These are phyloP conservation scores for Eilema caniola DNA, from an alignment of 2,888 invertebrate genomes.

Conservation along the genomic window DNA sequence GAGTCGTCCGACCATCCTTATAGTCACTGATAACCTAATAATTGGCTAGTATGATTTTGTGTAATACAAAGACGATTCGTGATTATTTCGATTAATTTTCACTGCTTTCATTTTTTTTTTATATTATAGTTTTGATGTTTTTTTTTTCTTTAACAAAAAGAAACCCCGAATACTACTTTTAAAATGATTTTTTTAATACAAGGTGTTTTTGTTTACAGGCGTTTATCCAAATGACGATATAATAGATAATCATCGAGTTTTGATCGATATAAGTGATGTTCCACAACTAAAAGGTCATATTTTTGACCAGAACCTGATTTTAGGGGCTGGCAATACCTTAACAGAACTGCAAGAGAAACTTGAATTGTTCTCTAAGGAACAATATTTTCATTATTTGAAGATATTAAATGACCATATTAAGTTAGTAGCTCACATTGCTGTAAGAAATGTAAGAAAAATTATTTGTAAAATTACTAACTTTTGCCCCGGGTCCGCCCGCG, in stretches of 20 bases:
- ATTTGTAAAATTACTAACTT: too few species aligned
- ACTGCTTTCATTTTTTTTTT: too few species aligned
- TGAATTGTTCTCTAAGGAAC: conserved; percentile 53
- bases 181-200: too few species aligned
- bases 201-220: conserved; percentile 57
- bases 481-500: too few species aligned
- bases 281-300: conserved; percentile 81
- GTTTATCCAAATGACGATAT: conserved; percentile 67
- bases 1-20: too few species aligned
- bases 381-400: conserved; percentile 86
- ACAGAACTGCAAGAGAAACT: conserved; percentile 82
- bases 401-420: conserved; percentile 88
- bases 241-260: conserved; percentile 65
- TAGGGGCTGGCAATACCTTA: conserved; percentile 87
- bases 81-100: too few species aligned
- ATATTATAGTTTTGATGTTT: too few species aligned
- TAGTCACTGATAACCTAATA: too few species aligned
- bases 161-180: too few species aligned
- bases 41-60: too few species aligned
- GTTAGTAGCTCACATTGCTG: conserved; percentile 89
- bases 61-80: too few species aligned
- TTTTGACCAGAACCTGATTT: conserved; percentile 71
- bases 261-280: conserved; percentile 88
- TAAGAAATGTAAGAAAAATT: conserved; percentile 88
- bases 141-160: too few species aligned